These are phyloP conservation scores for Cichlasoma orientale DNA, from an alignment of 2,797 vertebrate genomes.

Conservation along the genomic window DNA sequence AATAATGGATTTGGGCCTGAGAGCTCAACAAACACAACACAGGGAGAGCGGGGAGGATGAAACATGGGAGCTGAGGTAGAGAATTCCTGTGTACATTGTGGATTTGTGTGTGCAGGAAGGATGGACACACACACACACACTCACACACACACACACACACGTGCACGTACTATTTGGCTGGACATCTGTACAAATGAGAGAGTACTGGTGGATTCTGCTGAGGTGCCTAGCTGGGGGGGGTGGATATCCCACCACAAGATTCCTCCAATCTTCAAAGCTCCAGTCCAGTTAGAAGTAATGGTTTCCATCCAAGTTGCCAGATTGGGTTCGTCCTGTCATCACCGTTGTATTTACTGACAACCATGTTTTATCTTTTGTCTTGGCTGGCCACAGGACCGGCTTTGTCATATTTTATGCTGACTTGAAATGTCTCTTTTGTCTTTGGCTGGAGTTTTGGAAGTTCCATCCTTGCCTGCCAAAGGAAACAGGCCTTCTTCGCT, in stretches of 20 bases:
- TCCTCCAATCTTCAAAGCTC: slow-evolving; percentile 77
- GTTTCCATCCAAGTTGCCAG: slow-evolving; percentile 79
- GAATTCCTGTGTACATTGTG: slow-evolving; percentile 57
- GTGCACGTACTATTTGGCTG: slow-evolving; percentile 48
- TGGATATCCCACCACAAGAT: slow-evolving; percentile 67
- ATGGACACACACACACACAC: not conserved
- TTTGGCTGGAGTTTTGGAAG: slow-evolving; percentile 63
- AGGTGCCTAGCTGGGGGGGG: slow-evolving; percentile 46
- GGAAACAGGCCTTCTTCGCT: slow-evolving; percentile 49
- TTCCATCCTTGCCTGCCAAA: slow-evolving; percentile 59
- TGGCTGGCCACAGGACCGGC: slow-evolving; percentile 54
- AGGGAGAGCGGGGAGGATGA: slow-evolving; percentile 57
- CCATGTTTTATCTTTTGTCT: slow-evolving; percentile 73
- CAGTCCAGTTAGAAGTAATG: slow-evolving; percentile 76
- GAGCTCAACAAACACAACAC: slow-evolving; percentile 80
- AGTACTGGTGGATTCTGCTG: slow-evolving; percentile 50
- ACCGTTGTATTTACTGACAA: slow-evolving; percentile 67
- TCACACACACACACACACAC: not conserved
- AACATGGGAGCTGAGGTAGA: slow-evolving; percentile 59
- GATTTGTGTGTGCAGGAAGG: slow-evolving; percentile 43
- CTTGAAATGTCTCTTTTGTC: slow-evolving; percentile 68
- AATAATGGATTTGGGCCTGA: slow-evolving; percentile 83
- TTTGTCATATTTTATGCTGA: slow-evolving; percentile 62
- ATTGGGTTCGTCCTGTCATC: slow-evolving; percentile 75
- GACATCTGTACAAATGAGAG: slow-evolving; percentile 69